Conservation (phyloP, 2,888 invertebrate species). For the Aspidapion aeneum region DNA sequence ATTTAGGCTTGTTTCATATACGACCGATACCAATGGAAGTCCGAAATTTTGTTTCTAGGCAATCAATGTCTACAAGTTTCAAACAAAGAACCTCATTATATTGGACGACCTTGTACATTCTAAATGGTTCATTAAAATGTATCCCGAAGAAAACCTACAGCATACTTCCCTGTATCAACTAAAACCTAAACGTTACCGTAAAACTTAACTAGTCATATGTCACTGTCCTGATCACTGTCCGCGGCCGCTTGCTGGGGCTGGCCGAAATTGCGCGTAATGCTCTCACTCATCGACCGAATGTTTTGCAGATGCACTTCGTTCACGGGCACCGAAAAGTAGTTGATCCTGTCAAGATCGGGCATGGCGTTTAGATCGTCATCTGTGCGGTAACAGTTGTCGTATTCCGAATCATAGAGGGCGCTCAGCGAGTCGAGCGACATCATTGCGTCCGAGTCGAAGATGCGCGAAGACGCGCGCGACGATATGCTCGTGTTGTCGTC, state of each 20-base stretch:
- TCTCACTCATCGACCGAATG: conserved; percentile 72
- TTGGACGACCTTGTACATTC: too few relatives aligned
- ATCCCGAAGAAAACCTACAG: too few relatives aligned
- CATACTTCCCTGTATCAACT: too few relatives aligned
- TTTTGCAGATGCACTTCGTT: conserved; percentile 66
- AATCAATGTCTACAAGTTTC: too few relatives aligned
- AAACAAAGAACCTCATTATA: too few relatives aligned
- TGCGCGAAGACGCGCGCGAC: conserved; percentile 77
- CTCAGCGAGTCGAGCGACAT: conserved; percentile 77
- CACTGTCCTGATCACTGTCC: conserved; percentile 65
- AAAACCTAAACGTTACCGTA: not conserved
- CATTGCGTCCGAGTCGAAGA: conserved; percentile 73
- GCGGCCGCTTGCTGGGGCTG: conserved; percentile 56
- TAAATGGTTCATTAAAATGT: too few relatives aligned
- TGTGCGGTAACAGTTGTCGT: conserved; percentile 60
- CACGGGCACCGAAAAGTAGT: conserved; percentile 49
- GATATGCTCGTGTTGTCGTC: conserved; percentile 75
- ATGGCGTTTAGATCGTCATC: conserved; percentile 49
- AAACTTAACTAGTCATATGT: conserved; percentile 49
- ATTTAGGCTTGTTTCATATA: too few relatives aligned
- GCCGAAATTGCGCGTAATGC: conserved; percentile 73
- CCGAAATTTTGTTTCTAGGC: too few relatives aligned
- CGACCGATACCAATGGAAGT: too few relatives aligned
- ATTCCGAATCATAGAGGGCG: conserved; percentile 77
- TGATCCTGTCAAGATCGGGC: conserved; percentile 47